Base-by-base conservation (phyloP, 2,113 vertebrate species). In the Phasianus colchicus region DNA sequence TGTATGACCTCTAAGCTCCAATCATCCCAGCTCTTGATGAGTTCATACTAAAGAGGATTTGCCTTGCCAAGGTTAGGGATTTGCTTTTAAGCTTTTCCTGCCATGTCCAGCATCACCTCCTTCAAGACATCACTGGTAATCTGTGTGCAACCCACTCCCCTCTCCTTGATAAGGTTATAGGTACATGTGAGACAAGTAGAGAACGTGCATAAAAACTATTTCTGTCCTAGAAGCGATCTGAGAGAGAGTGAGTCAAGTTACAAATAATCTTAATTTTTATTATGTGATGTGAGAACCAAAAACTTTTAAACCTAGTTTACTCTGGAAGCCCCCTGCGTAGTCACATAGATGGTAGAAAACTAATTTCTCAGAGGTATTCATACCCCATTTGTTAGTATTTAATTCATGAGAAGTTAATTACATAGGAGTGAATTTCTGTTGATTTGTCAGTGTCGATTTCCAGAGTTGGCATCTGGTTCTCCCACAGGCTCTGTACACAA, bases 401-500 rank as follows among this genome's bases (percentile, higher is more conserved):
- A 92, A 94, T 92, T 93, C 45, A 45, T 81, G 83, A 93, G 92
- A 88, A 90, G 76, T 86, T 95, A 92, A 88, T 88, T 91, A 74
- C 4, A 1, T 93, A 84, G 88, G 66, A 92, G 73, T 88, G 86
- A 83, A 88, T 95, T 92, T 91, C 70, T 91, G 80, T 91, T 94
- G 92, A 80, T 43, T 94, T 86, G 66, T 94, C 80, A 86, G 76
- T 73, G 38, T 64, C 75, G 69, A 84, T 96, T 96, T 96, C 69
- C 80, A 86, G 34, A 86, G 32, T 70, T 6, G 0, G n/a, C 70
- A 88, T 94, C 76, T 57, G 57, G 14, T 86, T 96, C 85, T 95
- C 88, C 73, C 88, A 83, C 6, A 34, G 77, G 52, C 47, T 90
- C 30, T 38, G 32, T 42, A 61, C 72, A n/a, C 72, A 36, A 77